These are phyloP conservation scores for Lottia scabra DNA, from an alignment of 2,888 invertebrate genomes.

Conservation along the genomic window DNA sequence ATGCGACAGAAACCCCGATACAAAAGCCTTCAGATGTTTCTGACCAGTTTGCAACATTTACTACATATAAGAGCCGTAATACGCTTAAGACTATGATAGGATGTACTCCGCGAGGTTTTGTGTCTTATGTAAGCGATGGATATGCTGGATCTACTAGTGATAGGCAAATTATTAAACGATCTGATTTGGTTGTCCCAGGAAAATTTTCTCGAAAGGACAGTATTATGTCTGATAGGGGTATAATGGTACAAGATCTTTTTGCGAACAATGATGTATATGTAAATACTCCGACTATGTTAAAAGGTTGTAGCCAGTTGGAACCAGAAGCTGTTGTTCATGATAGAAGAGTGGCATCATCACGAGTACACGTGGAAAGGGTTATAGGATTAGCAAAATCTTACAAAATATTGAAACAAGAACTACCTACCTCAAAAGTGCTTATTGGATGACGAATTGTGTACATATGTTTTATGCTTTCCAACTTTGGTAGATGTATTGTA, in stretches of 20 bases:
- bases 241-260: constrained; percentile 27
- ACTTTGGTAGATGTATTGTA: constrained; percentile 20
- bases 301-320: constrained; percentile 20
- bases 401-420: constrained; percentile 16
- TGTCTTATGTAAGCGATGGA: constrained; percentile 26
- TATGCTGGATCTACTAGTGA: constrained; percentile 35
- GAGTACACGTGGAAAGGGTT: constrained; percentile 18
- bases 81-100: constrained; percentile 38
- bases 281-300: constrained; percentile 22
- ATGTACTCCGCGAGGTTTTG: constrained; percentile 25
- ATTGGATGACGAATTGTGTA: constrained; percentile 16
- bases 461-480: constrained; percentile 21
- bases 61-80: constrained; percentile 39
- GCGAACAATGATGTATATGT: constrained; percentile 19
- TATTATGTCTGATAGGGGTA: constrained; percentile 27
- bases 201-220: constrained; percentile 1
- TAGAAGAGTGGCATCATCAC: constrained; percentile 16
- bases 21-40: constrained; percentile 33
- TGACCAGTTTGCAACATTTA: constrained; percentile 34
- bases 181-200: no score
- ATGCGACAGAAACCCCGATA: constrained; percentile 42
- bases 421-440: constrained; percentile 6
- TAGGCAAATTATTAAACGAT: constrained; percentile 33
- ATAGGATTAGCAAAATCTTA: constrained; percentile 22
- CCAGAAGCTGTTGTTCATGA: constrained; percentile 16